Conservation (phyloP, 2,888 invertebrate species). For the Gymnocheta viridis region DNA sequence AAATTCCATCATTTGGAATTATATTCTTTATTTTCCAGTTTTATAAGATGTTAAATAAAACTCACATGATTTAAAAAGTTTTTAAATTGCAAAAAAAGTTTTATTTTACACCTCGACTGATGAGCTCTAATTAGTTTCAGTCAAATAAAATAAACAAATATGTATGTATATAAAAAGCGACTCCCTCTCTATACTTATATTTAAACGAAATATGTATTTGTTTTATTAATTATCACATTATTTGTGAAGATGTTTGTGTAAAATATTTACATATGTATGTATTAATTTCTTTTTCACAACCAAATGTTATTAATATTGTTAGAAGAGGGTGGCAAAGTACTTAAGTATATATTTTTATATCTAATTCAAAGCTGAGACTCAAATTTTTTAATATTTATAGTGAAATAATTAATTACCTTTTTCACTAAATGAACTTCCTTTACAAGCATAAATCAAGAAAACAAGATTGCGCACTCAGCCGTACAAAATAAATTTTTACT, state of each 20-base stretch:
- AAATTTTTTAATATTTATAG: too few species aligned
- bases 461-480: too few species aligned
- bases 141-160: conserved; percentile 25
- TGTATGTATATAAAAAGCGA: background rate
- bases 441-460: too few species aligned
- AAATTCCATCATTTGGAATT: background rate
- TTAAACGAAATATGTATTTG: conserved; percentile 47
- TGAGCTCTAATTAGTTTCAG: conserved; percentile 54
- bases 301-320: background rate
- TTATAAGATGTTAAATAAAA: conserved; percentile 17
- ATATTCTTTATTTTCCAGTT: background rate
- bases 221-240: conserved; percentile 50
- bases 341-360: too few species aligned
- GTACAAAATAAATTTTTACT: too few species aligned
- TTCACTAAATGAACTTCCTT: too few species aligned
- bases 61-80: conserved; percentile 56
- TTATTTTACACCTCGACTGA: conserved; percentile 37
- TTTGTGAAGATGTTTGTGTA: conserved; percentile 13
- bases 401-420: too few species aligned
- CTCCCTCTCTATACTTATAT: conserved; percentile 32
- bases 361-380: too few species aligned
- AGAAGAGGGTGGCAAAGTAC: too few species aligned
- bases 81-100: conserved; percentile 40
- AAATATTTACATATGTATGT: background rate
- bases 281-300: conserved; percentile 32